Conservation (phyloP, 2,888 invertebrate species). For the Noctua janthe region DNA sequence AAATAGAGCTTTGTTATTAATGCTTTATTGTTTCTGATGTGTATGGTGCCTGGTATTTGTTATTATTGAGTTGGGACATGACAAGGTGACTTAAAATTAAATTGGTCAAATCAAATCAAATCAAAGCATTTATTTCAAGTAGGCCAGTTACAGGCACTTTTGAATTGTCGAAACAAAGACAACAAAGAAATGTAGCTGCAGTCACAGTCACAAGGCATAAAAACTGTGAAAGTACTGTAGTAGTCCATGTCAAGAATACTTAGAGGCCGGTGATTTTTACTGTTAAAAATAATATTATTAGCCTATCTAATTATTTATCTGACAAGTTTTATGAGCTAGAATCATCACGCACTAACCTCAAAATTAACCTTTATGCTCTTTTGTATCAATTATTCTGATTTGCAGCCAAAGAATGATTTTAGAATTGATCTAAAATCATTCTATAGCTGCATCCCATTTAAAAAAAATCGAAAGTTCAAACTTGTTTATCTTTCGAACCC, state of each 20-base stretch:
- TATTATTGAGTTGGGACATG: neutral
- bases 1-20: slow-evolving; percentile 37
- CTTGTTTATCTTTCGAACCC: slow-evolving; percentile 14
- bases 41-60: slow-evolving; percentile 22
- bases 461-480: slow-evolving; percentile 10
- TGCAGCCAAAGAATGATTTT: neutral
- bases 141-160: too few species aligned
- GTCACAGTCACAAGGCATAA: too few species aligned
- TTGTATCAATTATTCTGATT: neutral
- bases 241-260: too few species aligned
- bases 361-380: neutral
- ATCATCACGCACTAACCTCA: neutral
- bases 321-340: neutral
- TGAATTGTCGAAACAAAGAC: too few species aligned
- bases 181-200: too few species aligned
- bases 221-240: too few species aligned
- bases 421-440: neutral
- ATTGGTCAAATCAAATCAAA: too few species aligned
- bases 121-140: too few species aligned
- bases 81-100: neutral
- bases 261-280: neutral
- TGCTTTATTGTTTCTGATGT: slow-evolving; percentile 41
- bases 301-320: neutral
- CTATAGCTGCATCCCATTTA: neutral
- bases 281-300: neutral